phyloP scores from a whole-genome alignment of 2,888 invertebrate species.

The Rhaphigaster nebulosa region DNA sequence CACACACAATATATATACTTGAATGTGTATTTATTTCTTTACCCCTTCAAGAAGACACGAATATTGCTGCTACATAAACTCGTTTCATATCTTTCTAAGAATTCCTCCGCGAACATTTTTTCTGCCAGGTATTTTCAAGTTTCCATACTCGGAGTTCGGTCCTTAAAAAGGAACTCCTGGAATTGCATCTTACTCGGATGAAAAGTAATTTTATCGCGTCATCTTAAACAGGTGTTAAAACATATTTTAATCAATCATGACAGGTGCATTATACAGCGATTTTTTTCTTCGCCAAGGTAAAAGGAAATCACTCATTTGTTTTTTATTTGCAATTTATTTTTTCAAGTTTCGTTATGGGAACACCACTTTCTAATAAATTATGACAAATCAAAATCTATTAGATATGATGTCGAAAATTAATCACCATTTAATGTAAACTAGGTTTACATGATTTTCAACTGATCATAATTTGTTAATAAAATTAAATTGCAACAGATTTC shows the following conservation, averaged over 20 bases:
- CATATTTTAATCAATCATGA: conserved; percentile 25
- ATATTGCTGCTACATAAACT: neutral
- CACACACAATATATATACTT: no score
- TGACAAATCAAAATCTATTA: neutral
- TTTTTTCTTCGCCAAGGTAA: neutral
- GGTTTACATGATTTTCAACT: no score
- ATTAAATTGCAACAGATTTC: no score
- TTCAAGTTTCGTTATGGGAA: neutral
- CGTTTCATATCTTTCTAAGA: neutral
- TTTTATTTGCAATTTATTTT: neutral
- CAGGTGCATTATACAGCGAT: neutral
- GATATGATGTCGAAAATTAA: neutral
- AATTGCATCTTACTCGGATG: neutral
- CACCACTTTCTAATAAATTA: neutral
- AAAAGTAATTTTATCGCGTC: conserved; percentile 19
- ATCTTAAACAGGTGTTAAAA: conserved; percentile 26
- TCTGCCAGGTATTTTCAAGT: conserved; percentile 16
- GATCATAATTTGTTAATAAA: no score
- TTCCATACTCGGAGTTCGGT: neutral
- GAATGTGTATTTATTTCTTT: no score
- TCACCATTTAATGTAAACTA: neutral
- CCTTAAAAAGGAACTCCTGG: conserved; percentile 20
- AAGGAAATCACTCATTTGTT: neutral
- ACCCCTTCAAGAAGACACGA: no score
- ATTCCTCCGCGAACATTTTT: neutral